Evolutionary conservation across 2,113 vertebrate species (phyloP).

Genomic region (Taurulus bubalis): DNA sequence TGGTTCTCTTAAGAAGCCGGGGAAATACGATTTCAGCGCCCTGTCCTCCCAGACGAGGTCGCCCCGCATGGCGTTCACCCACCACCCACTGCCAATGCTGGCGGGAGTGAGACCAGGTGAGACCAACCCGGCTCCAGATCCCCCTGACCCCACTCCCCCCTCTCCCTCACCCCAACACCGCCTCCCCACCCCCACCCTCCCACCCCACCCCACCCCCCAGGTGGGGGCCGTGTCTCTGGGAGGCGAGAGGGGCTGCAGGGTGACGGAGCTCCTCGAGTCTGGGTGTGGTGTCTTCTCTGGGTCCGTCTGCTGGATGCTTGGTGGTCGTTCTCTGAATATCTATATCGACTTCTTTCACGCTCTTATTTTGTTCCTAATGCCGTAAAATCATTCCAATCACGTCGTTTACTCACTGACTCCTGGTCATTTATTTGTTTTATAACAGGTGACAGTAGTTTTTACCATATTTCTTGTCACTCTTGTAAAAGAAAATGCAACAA

Average conservation of each 20-base stretch:
- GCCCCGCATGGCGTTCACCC: constrained; percentile 93
- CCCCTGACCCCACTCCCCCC: constrained; percentile 49
- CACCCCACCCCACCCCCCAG: constrained; percentile 12
- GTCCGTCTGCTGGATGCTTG: constrained; percentile 48
- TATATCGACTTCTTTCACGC: neutral
- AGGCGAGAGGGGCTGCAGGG: constrained; percentile 50
- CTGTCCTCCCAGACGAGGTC: constrained; percentile 90
- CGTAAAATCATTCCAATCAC: neutral
- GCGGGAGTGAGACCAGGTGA: constrained; percentile 95
- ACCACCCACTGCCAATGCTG: constrained; percentile 94
- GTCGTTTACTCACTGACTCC: neutral
- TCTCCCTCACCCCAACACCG: constrained; percentile 45
- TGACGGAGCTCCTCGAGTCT: constrained; percentile 52
- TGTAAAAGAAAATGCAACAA: neutral
- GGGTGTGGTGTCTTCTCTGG: constrained; percentile 59
- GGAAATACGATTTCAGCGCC: constrained; percentile 93
- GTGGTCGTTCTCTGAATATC: neutral
- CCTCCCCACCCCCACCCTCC: constrained; percentile 63
- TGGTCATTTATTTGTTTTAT: neutral
- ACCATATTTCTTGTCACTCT: neutral
- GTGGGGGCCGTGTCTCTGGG: constrained; percentile 60
- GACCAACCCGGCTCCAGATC: constrained; percentile 78
- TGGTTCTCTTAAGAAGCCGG: constrained; percentile 96
- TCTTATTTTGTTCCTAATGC: neutral
- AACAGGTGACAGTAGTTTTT: neutral